Evolutionary conservation across 2,113 vertebrate genomes (phyloP).

Genomic region (Agelaius tricolor): DNA sequence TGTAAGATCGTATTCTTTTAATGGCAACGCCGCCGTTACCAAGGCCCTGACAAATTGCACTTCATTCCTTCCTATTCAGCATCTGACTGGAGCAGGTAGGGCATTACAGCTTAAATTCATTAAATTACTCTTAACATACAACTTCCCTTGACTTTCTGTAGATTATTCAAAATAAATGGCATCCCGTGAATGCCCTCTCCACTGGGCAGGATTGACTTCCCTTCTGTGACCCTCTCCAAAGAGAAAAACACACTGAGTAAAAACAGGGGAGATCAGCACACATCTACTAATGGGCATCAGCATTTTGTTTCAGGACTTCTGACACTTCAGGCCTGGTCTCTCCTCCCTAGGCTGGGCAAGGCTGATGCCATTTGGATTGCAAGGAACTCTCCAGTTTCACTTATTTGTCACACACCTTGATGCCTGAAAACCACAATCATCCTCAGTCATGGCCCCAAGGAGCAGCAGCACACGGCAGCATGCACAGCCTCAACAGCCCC

Average conservation of each 20-base stretch:
- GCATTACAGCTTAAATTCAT: background rate
- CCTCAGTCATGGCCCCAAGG: background rate
- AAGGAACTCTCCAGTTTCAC: background rate
- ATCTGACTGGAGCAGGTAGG: constrained; percentile 35
- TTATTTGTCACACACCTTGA: background rate
- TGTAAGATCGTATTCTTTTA: constrained; percentile 53
- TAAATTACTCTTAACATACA: background rate
- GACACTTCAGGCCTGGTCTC: background rate
- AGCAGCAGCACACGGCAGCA: background rate
- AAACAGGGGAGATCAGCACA: background rate
- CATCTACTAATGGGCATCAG: accelerated
- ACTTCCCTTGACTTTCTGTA: constrained; percentile 5
- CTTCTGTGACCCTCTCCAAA: background rate
- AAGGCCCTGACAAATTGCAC: constrained; percentile 34
- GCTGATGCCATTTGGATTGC: background rate
- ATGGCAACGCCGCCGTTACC: constrained; percentile 43
- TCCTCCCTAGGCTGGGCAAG: background rate
- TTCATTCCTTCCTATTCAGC: background rate
- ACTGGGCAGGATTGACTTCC: background rate
- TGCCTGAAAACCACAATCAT: background rate
- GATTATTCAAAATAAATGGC: constrained; percentile 9
- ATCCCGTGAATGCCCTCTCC: background rate
- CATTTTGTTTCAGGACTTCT: accelerated
- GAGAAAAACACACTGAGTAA: background rate
- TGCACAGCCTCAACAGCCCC: background rate